Evolutionary conservation across 2,113 vertebrate genomes (phyloP).

Genomic region (Lonchura striata): DNA sequence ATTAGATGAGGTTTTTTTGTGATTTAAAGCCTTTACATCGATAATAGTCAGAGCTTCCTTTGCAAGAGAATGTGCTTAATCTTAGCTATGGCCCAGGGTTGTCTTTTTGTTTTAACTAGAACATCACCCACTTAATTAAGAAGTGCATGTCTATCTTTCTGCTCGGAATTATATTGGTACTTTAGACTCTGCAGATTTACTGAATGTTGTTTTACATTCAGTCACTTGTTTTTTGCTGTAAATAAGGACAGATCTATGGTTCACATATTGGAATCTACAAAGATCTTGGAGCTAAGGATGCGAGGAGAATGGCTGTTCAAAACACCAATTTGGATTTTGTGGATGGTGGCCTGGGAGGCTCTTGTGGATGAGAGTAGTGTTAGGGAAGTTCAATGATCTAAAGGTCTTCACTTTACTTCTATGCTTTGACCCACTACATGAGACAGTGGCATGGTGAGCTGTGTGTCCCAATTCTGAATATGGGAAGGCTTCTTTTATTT

Average conservation of each 20-base stretch:
- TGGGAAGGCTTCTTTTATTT: fast-evolving
- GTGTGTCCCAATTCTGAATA: not conserved
- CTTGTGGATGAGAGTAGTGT: not conserved
- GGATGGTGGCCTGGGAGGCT: not conserved
- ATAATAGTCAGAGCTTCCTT: slow-evolving; percentile 75
- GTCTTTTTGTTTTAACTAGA: slow-evolving; percentile 81
- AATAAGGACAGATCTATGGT: slow-evolving; percentile 76
- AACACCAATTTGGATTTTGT: not conserved
- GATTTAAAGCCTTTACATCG: slow-evolving; percentile 82
- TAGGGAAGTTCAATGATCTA: not conserved
- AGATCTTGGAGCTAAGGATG: not conserved
- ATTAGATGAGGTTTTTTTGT: slow-evolving; percentile 73
- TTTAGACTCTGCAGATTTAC: slow-evolving; percentile 73
- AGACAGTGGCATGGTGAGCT: fast-evolving
- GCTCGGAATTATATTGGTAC: slow-evolving; percentile 75
- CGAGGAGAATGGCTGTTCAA: slow-evolving; percentile 13
- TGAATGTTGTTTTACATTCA: slow-evolving; percentile 76
- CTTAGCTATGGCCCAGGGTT: slow-evolving; percentile 70
- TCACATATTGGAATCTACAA: slow-evolving; percentile 30
- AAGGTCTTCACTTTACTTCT: not conserved
- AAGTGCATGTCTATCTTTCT: slow-evolving; percentile 79
- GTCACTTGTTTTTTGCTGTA: slow-evolving; percentile 74
- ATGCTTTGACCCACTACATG: not conserved
- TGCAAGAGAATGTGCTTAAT: slow-evolving; percentile 67
- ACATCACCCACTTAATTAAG: slow-evolving; percentile 93